These are phyloP conservation scores for Phallusia fumigata DNA, from an alignment of 23 tunicate species.

Conservation along the genomic window DNA sequence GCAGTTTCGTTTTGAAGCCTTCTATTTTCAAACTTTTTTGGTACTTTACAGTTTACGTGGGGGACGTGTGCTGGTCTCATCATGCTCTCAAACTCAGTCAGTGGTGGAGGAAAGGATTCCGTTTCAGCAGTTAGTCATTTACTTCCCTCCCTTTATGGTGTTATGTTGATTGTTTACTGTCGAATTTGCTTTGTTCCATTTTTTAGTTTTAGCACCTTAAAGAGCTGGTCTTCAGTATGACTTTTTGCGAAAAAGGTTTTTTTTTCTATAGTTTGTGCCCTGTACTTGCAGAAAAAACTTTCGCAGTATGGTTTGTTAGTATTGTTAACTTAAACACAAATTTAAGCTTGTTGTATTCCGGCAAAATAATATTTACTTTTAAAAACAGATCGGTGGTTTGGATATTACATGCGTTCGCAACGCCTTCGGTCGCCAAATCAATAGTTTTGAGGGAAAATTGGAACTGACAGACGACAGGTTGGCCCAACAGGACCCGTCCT, in stretches of 20 bases:
- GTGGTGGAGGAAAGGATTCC: conserved; percentile 1
- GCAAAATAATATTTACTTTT: neutral
- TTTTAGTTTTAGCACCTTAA: too few relatives aligned
- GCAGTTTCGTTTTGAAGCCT: too few relatives aligned
- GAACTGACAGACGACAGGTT: conserved; percentile 32
- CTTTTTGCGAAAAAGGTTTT: too few relatives aligned
- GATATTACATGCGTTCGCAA: conserved; percentile 77
- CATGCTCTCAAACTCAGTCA: conserved; percentile 38
- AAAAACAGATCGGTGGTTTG: conserved; percentile 61
- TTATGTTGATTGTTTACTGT: too few relatives aligned
- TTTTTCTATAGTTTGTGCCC: too few relatives aligned
- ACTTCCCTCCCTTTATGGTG: neutral
- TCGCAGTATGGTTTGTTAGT: too few relatives aligned
- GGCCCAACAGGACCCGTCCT: neutral
- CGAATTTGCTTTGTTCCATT: too few relatives aligned
- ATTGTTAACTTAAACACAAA: too few relatives aligned
- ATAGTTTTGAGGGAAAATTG: conserved; percentile 43
- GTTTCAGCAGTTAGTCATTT: neutral
- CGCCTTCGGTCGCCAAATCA: conserved; percentile 58
- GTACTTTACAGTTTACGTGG: conserved; percentile 62
- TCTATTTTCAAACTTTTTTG: neutral
- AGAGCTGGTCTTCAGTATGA: too few relatives aligned
- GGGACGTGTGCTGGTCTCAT: conserved; percentile 90
- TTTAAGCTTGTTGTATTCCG: too few relatives aligned
- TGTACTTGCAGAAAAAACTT: too few relatives aligned